Evolutionary conservation across 2,888 invertebrate species (phyloP).

Genomic region (Leucoma salicis): DNA sequence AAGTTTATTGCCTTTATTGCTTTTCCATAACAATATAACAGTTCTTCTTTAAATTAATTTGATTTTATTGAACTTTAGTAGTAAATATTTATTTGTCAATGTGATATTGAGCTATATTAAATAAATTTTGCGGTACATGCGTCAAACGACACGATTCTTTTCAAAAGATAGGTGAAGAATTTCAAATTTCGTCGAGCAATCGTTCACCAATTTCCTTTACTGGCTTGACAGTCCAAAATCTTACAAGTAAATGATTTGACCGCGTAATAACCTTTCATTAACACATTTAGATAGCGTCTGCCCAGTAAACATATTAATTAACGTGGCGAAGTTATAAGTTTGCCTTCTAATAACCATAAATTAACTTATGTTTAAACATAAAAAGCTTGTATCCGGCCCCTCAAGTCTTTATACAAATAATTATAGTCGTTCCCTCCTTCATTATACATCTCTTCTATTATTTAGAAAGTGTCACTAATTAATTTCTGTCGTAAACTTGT

Average conservation of each 20-base stretch:
- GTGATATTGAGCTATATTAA: too few relatives aligned
- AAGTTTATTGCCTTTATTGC: too few relatives aligned
- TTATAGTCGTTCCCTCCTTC: conserved; percentile 1
- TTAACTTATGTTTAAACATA: conserved; percentile 14
- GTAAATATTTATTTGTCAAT: too few relatives aligned
- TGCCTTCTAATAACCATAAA: conserved; percentile 24
- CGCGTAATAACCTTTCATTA: conserved; percentile 14
- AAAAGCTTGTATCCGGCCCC: conserved; percentile 17
- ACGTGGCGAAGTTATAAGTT: conserved; percentile 16
- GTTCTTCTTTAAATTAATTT: too few relatives aligned
- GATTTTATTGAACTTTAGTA: too few relatives aligned
- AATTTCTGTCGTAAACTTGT: conserved; percentile 6
- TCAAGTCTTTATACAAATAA: conserved; percentile 12
- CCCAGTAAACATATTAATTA: conserved; percentile 18
- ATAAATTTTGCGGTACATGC: too few relatives aligned
- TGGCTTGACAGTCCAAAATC: conserved; percentile 9
- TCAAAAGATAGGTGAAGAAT: too few relatives aligned
- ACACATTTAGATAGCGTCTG: conserved; percentile 21
- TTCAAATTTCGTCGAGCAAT: too few relatives aligned
- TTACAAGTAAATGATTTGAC: conserved; percentile 2
- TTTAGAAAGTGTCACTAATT: conserved; percentile 3
- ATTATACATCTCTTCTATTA: conserved; percentile 1
- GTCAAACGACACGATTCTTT: too few relatives aligned
- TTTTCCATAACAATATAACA: too few relatives aligned
- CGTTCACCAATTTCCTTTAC: too few relatives aligned